Base-by-base conservation (phyloP, 2,797 vertebrate species). In the Rhyacichthys aspro region DNA sequence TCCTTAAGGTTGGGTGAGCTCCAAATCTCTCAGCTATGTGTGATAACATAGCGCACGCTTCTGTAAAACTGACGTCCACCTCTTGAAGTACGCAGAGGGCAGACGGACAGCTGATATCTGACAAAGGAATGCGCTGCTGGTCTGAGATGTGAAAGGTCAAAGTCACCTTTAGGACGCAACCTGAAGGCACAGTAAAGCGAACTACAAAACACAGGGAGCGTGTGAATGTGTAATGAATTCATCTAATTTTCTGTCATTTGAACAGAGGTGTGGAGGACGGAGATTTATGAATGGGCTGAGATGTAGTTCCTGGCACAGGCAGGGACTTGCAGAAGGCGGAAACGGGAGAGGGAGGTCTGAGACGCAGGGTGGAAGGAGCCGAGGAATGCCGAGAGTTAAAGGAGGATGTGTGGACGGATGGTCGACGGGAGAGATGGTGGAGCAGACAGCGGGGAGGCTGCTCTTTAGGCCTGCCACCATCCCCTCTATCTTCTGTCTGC, bases 61-160 rank as follows among this genome's bases (percentile, higher is more conserved):
- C 55, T 56, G 41, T 68, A 37, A 14, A 17, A 15, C 32, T 18
- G 28, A 45, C 47, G 60, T 63, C 28, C 42, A 62, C 55, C 61
- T 54, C 32, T 52, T 18, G 66, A 55, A 66, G 71, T 63, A 78
- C 78, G 83, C 55, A 58, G 43, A 47, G 66, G 17, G 39, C 48
- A 59, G 50, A 72, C 32, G 5, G 55, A 67, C 60, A 76, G 74
- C 79, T 88, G 78, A 86, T 76, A 41, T 55, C 65, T 70, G 62
- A 72, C 74, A 53, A 39, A 74, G 79, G 90, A 91, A 92, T 92
- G 86, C 69, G 59, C 76, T 61, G 44, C 63, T 33, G 62, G 59
- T 79, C 63, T 57, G 28, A 59, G 32, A 10, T 43, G 63, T 48
- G 49, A 54, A 55, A 28, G 68, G 74, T 80, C 74, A 79, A 70